Conservation (phyloP, 1,140 invertebrate species). For the Charaxes varanes region DNA sequence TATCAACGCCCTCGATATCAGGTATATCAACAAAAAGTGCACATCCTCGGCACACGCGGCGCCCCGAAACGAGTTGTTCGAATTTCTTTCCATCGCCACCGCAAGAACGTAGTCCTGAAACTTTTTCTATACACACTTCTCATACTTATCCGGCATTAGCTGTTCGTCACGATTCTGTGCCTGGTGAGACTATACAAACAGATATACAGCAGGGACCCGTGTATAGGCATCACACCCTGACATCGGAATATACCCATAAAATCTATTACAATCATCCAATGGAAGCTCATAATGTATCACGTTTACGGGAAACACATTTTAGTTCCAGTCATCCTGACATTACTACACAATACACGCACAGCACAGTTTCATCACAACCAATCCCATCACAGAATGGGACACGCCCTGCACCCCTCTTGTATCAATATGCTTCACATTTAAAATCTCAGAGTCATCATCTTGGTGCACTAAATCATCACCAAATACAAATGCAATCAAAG, state of each 20-base stretch:
- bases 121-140: slow-evolving; percentile 61
- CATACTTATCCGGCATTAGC: slow-evolving; percentile 62
- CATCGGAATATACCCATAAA: slow-evolving; percentile 63
- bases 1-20: slow-evolving; percentile 65
- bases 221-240: slow-evolving; percentile 64
- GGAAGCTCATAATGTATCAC: slow-evolving; percentile 56
- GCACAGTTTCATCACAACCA: slow-evolving; percentile 33
- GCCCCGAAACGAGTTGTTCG: slow-evolving; percentile 59
- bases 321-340: slow-evolving; percentile 72
- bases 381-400: slow-evolving; percentile 38
- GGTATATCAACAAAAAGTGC: slow-evolving; percentile 55
- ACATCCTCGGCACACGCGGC: slow-evolving; percentile 45
- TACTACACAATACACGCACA: slow-evolving; percentile 55
- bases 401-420: slow-evolving; percentile 54
- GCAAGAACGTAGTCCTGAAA: slow-evolving; percentile 55
- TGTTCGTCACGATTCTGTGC: slow-evolving; percentile 33
- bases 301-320: slow-evolving; percentile 66
- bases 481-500: slow-evolving; percentile 41
- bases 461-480: slow-evolving; percentile 49
- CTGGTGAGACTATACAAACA: slow-evolving; percentile 39
- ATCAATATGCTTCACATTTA: slow-evolving; percentile 69
- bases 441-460: slow-evolving; percentile 67
- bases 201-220: slow-evolving; percentile 43
- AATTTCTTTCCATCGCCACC: slow-evolving; percentile 64
- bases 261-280: slow-evolving; percentile 56